phyloP scores from a whole-genome alignment of 2,888 invertebrate species.

The Monoplex corrugatus region DNA sequence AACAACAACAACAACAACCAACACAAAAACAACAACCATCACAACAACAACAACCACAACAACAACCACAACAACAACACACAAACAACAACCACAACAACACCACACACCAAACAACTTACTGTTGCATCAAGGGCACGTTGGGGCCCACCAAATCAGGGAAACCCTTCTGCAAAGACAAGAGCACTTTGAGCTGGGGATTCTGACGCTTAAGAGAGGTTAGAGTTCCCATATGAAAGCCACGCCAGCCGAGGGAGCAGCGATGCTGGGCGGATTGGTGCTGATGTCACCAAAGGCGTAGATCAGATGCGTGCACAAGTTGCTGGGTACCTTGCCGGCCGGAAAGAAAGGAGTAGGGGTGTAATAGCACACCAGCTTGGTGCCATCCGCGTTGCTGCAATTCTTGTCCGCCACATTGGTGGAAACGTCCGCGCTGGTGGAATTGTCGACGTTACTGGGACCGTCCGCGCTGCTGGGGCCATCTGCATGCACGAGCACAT shows the following conservation, averaged over 20 bases:
- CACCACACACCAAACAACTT: not conserved
- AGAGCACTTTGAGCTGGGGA: slow-evolving; percentile 55
- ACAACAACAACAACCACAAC: too few relatives aligned
- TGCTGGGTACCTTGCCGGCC: slow-evolving; percentile 49
- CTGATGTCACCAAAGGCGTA: slow-evolving; percentile 59
- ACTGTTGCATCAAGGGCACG: slow-evolving; percentile 28
- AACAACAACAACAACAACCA: too few relatives aligned
- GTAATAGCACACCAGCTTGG: slow-evolving; percentile 58
- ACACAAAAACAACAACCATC: too few relatives aligned
- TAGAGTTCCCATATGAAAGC: slow-evolving; percentile 40
- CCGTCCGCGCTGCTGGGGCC: too few relatives aligned
- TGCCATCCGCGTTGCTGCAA: not conserved
- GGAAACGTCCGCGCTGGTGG: not conserved
- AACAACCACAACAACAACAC: not conserved
- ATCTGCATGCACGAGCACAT: not conserved
- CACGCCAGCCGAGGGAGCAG: slow-evolving; percentile 20
- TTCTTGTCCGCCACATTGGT: not conserved
- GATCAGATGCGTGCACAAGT: slow-evolving; percentile 59
- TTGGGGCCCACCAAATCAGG: slow-evolving; percentile 49
- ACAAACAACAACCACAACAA: not conserved
- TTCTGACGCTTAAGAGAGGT: slow-evolving; percentile 48
- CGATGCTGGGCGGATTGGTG: slow-evolving; percentile 27
- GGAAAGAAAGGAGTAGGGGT: slow-evolving; percentile 52
- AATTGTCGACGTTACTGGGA: not conserved
- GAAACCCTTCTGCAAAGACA: slow-evolving; percentile 60